Evolutionary conservation across 2,113 vertebrate species (phyloP), one percentile per base, ranked within the genome.

Genomic region (Coracopsis vasa): DNA sequence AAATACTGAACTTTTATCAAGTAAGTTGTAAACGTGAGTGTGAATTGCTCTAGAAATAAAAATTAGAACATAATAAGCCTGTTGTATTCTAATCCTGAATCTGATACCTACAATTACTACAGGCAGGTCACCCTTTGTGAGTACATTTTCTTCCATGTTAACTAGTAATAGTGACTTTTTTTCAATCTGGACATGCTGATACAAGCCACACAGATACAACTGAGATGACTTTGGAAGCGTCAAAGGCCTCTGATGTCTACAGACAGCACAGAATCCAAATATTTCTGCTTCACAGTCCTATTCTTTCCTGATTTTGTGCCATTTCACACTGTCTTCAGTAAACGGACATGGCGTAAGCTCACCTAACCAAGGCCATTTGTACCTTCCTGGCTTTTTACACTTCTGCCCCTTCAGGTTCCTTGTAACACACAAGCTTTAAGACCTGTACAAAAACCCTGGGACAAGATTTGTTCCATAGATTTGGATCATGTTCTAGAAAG

Each of bases 141-240:
- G 69, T 21, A 4, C 21, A 8, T 70, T 77, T 67, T 48, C 37
- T 9, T 45, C 7, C 20, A 4, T 23, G 24, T 58, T 45, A 39
- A 62, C 37, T 12, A 44, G 10, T 11, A 21, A 3, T 9, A 11
- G 11, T 47, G 13, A 16, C 0, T 2, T 45, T 44, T 44, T 39
- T 75, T 20, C 82, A 3, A 39, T n/a, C 29, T 72, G 72, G 42
- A 23, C 0, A 0, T 69, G 33, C 41, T 0, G 0, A 4, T 33
- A 7, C 0, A 0, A 74, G 19, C 48, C 51, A 37, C 35, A 16
- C 2, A 23, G 42, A 51, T 25, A 27, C 3, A 53, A 66, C 16
- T 81, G 56, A 61, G 41, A 31, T 13, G 16, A 47, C 39, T 58
- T 1, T 0, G 12, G 18, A 80, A 71, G 24, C 3, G 1, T 19